Conservation (phyloP, 2,113 vertebrate genomes). For the Megaceryle torquata region DNA sequence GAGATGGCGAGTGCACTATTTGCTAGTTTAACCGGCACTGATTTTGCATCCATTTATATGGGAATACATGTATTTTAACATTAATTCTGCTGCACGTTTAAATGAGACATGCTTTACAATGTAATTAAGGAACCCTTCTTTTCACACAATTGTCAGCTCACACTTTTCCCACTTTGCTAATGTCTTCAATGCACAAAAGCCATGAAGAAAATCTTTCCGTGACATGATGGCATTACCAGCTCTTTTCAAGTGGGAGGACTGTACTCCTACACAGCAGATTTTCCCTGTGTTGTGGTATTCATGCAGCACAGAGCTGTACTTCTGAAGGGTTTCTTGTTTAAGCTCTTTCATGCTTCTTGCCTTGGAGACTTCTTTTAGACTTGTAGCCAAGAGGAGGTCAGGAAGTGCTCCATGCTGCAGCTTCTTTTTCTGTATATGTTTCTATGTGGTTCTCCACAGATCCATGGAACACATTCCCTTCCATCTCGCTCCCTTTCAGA, state of each 20-base stretch:
- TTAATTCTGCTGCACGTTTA: slow-evolving; percentile 24
- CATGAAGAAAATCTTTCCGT: slow-evolving; percentile 68
- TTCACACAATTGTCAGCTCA: background rate
- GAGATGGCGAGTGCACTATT: background rate
- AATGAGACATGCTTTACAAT: slow-evolving; percentile 32
- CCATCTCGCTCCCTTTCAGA: slow-evolving; percentile 43
- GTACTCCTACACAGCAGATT: slow-evolving; percentile 76
- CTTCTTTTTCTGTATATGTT: slow-evolving; percentile 68
- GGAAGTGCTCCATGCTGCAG: slow-evolving; percentile 59
- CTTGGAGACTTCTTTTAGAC: slow-evolving; percentile 55
- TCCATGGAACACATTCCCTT: slow-evolving; percentile 54
- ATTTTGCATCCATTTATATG: background rate
- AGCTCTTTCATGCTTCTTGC: slow-evolving; percentile 61
- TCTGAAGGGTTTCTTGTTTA: slow-evolving; percentile 68
- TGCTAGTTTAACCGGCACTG: background rate
- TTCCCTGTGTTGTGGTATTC: slow-evolving; percentile 81
- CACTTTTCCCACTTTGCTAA: slow-evolving; percentile 51
- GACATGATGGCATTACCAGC: slow-evolving; percentile 78
- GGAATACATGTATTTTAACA: slow-evolving; percentile 8
- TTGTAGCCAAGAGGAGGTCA: slow-evolving; percentile 64
- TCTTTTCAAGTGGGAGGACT: slow-evolving; percentile 78
- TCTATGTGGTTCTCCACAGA: slow-evolving; percentile 69
- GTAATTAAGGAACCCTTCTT: slow-evolving; percentile 51
- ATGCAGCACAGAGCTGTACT: slow-evolving; percentile 67
- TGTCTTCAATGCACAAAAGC: slow-evolving; percentile 55